These are phyloP conservation scores for Neofelis nebulosa DNA, from an alignment of 2,113 vertebrate species.

Conservation along the genomic window DNA sequence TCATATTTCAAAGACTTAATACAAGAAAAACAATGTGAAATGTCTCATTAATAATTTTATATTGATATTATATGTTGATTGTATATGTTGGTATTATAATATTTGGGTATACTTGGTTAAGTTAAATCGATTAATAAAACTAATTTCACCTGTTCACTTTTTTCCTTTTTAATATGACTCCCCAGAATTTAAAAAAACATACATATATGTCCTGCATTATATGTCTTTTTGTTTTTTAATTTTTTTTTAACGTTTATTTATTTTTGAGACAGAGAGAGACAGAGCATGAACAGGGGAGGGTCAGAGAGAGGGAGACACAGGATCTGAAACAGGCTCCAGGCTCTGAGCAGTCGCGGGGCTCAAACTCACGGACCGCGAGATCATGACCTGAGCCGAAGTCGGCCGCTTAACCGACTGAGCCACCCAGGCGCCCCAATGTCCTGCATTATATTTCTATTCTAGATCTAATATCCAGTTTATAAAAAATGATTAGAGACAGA, in stretches of 20 bases:
- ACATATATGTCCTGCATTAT: background rate
- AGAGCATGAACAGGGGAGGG: no score
- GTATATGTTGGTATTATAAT: background rate
- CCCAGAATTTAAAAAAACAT: background rate
- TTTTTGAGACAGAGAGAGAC: no score
- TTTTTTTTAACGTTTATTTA: no score
- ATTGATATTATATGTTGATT: background rate
- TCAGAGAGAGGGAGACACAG: no score
- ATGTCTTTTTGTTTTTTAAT: background rate
- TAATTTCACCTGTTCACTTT: background rate
- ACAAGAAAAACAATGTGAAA: background rate
- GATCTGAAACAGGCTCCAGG: no score
- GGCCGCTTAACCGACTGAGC: no score
- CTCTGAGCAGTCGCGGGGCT: no score
- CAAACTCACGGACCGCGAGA: no score
- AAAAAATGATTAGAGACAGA: background rate
- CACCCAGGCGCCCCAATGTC: no score
- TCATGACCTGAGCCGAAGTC: no score
- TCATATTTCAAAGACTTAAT: conserved; percentile 18
- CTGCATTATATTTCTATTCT: background rate
- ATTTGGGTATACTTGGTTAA: background rate
- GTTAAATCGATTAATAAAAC: conserved; percentile 9
- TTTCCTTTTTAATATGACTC: background rate
- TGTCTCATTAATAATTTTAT: conserved; percentile 16
- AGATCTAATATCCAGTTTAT: background rate